Base-by-base conservation (phyloP, 2,113 vertebrate species). In the Phodopus roborovskii region DNA sequence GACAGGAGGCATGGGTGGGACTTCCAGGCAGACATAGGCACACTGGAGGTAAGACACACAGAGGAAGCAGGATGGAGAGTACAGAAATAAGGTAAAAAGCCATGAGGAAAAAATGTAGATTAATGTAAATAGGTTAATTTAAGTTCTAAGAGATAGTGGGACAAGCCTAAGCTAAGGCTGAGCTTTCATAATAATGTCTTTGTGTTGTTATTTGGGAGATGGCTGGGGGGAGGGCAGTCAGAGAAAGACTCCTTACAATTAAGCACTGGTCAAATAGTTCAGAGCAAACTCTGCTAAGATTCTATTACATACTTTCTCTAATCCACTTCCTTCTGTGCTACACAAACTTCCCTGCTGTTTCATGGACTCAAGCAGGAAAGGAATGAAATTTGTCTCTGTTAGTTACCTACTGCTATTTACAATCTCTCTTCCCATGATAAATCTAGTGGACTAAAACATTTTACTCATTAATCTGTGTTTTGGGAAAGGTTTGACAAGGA, bases 221-320 rank as follows among this genome's bases (percentile, higher is more conserved):
- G n/a, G n/a, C 70, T 39, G 70, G 70, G 20, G n/a, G 70, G n/a
- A 22, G 45, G 45, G 45, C 45, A 4, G 45, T n/a, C 70, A 73
- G 36, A 71, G n/a, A 71, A 71, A n/a, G 68, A 36, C 68, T n/a
- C 16, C 5, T 36, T 70, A n/a, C 7, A 17, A 50, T 73, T 68
- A 89, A 78, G 68, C 36, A 53, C 28, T 70, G 11, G 39, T 87
- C 36, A 53, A 36, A 45, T 22, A 82, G 89, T n/a, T 79, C 74
- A 73, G 16, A 77, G 88, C 66, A 94, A 92, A 91, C 71, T 90
- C 58, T 79, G 68, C 77, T 71, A 48, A 94, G 56, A 60, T 94
- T 62, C 60, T 22, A 50, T 87, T 58, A 86, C 77, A 68, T 79
- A 19, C 33, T 86, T 86, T 90, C 22, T 78, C 20, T 88, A 39